phyloP scores from a whole-genome alignment of 2,888 invertebrate species.

The Amiota minor region DNA sequence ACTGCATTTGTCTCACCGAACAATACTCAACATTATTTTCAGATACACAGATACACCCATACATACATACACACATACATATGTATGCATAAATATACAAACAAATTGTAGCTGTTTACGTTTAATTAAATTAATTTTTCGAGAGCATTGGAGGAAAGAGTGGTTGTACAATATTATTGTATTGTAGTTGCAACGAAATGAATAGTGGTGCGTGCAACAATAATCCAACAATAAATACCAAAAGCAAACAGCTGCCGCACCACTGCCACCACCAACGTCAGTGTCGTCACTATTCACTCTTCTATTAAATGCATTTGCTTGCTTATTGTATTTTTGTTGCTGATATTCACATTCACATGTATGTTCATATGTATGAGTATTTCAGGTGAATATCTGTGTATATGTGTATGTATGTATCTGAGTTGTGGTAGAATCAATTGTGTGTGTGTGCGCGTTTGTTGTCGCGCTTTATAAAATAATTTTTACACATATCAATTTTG shows the following conservation, averaged over 20 bases:
- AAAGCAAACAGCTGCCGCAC: not conserved
- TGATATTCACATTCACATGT: too few species aligned
- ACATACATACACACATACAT: too few species aligned
- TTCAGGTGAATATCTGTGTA: slow-evolving; percentile 25
- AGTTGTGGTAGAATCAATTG: too few species aligned
- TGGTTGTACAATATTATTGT: not conserved
- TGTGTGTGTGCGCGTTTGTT: slow-evolving; percentile 13
- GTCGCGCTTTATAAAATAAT: slow-evolving; percentile 34
- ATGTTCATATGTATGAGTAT: not conserved
- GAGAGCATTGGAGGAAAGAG: too few species aligned
- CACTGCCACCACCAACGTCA: not conserved
- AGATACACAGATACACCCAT: too few species aligned
- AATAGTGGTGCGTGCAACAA: slow-evolving; percentile 13
- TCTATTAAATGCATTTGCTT: not conserved
- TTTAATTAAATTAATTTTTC: slow-evolving; percentile 23
- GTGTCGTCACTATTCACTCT: slow-evolving; percentile 31
- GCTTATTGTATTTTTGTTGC: slow-evolving; percentile 63
- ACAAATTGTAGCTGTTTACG: slow-evolving; percentile 9
- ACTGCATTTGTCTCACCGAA: too few species aligned
- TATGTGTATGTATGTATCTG: slow-evolving; percentile 29
- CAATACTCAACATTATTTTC: not conserved
- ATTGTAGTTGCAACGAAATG: not conserved
- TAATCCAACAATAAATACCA: slow-evolving; percentile 16
- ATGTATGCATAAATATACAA: too few species aligned
- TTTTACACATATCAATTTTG: too few species aligned